phyloP scores from a whole-genome alignment of 2,113 vertebrate species.

The Sorex araneus region DNA sequence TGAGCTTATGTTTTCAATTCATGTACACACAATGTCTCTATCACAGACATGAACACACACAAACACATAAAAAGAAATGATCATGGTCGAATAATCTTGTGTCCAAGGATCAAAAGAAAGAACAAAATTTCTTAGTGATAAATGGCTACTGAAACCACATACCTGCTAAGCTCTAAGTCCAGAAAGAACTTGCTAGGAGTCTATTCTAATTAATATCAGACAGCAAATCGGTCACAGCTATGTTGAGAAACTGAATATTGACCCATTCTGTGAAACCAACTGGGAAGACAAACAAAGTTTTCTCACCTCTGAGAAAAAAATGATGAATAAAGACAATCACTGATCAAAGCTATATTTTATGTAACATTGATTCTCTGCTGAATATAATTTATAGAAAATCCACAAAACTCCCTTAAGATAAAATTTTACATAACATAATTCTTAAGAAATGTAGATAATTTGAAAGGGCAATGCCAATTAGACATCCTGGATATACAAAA shows the following conservation, averaged over 20 bases:
- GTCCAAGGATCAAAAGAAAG: conserved; percentile 45
- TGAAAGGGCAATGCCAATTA: background rate
- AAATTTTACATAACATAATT: conserved; percentile 45
- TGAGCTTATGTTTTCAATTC: conserved; percentile 2
- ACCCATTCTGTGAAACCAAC: conserved; percentile 28
- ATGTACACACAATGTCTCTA: background rate
- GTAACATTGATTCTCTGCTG: conserved; percentile 44
- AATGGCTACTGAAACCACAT: conserved; percentile 4
- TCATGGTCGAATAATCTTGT: conserved; percentile 15
- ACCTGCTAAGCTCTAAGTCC: conserved; percentile 14
- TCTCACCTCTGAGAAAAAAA: background rate
- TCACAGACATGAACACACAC: background rate
- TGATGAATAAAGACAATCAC: conserved; percentile 1
- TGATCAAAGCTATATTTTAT: background rate
- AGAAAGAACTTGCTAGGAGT: background rate
- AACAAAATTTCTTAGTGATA: conserved; percentile 34
- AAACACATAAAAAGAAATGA: background rate
- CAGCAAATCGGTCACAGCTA: conserved; percentile 21
- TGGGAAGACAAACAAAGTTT: conserved; percentile 41
- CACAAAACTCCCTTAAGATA: conserved; percentile 37
- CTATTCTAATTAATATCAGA: conserved; percentile 1
- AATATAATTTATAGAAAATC: conserved; percentile 32
- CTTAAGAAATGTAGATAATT: background rate
- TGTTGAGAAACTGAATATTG: conserved; percentile 16
- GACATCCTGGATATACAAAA: conserved; percentile 44